Evolutionary conservation across 2,797 vertebrate genomes (phyloP).

Genomic region (Syncerus caffer): DNA sequence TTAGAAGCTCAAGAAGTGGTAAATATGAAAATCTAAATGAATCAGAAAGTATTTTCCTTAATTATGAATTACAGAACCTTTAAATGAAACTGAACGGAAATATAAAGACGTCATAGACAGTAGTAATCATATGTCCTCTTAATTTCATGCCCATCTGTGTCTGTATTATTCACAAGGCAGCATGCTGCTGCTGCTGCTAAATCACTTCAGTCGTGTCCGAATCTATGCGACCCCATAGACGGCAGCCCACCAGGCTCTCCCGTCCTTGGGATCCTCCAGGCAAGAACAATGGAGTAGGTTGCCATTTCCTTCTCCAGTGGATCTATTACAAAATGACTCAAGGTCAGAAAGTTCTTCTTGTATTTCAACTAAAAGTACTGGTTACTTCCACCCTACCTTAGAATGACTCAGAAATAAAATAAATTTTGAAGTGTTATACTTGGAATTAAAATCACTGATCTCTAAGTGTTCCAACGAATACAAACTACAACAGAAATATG

Average conservation of each 20-base stretch:
- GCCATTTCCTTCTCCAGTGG: too few species aligned
- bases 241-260: too few species aligned
- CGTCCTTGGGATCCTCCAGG: too few species aligned
- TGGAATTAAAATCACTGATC: background rate
- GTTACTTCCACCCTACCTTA: background rate
- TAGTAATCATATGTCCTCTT: background rate
- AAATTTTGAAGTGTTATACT: background rate
- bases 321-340: background rate
- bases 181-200: too few species aligned
- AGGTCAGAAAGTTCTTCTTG: background rate
- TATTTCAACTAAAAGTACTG: background rate
- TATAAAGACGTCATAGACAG: background rate
- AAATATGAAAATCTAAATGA: conserved; percentile 9
- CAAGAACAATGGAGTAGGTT: too few species aligned
- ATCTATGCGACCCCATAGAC: too few species aligned
- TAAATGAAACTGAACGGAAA: background rate
- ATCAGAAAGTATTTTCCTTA: background rate
- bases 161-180: background rate
- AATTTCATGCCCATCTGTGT: background rate
- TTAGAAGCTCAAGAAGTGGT: background rate
- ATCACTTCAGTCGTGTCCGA: fast-evolving
- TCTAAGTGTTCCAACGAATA: background rate
- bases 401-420: background rate
- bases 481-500: background rate
- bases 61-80: conserved; percentile 8